These are phyloP conservation scores for Phaonia tiefii DNA, from an alignment of 2,888 invertebrate genomes.

Conservation along the genomic window DNA sequence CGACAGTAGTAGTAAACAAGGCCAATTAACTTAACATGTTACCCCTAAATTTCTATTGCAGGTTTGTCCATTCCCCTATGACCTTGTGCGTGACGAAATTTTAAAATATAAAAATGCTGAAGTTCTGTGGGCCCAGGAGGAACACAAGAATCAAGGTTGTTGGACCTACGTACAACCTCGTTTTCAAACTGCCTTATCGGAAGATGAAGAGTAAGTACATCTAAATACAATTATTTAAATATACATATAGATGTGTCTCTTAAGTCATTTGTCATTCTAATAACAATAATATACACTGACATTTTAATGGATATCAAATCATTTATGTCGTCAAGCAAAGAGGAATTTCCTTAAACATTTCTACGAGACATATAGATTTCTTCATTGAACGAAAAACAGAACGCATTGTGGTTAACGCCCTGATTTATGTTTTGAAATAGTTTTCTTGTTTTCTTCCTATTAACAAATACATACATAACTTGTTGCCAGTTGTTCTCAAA, in stretches of 20 bases:
- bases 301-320: constrained; percentile 30
- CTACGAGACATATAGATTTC: constrained; percentile 2
- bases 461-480: too few species aligned
- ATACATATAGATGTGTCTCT: background rate
- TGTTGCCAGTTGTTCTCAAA: too few species aligned
- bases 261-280: background rate
- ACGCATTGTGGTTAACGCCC: background rate
- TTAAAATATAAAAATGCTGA: constrained; percentile 86
- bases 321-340: constrained; percentile 7
- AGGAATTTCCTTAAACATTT: constrained; percentile 35
- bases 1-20: too few species aligned
- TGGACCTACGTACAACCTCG: constrained; percentile 89
- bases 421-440: constrained; percentile 14
- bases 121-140: constrained; percentile 91
- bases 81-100: constrained; percentile 86
- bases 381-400: background rate
- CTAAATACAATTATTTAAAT: background rate
- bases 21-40: too few species aligned
- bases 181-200: constrained; percentile 87
- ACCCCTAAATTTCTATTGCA: constrained; percentile 66
- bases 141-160: constrained; percentile 93
- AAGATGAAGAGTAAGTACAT: constrained; percentile 82
- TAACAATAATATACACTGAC: constrained; percentile 12
- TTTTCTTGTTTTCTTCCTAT: too few species aligned
- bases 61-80: constrained; percentile 92